Base-by-base conservation (phyloP, 1,140 invertebrate genomes). In the Drosophila bipectinata region DNA sequence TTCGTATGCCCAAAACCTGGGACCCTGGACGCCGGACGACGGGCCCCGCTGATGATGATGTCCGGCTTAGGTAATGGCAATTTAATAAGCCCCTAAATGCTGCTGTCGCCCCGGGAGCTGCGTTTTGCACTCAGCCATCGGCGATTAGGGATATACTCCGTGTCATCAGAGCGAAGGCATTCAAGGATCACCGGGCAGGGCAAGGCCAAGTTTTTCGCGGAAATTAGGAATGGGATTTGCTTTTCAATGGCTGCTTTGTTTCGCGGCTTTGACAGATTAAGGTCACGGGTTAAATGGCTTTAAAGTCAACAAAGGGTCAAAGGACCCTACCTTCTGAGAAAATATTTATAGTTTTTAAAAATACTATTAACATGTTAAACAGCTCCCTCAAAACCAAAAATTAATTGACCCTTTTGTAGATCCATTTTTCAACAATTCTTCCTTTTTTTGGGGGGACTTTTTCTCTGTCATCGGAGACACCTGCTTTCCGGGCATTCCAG, bases 51-150 rank as follows among this genome's bases (percentile, higher is more conserved):
- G 77, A 21, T 52, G 73, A 64, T 74, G 78, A 77, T 85, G 81
- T 85, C 82, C 82, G 74, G 82, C 82, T 85, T 87, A 87, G 74
- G 82, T 85, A 87, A 85, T 85, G 82, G 82, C 78, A 87, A 85
- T 85, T 85, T 85, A 85, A 85, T 85, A 85, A 85, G 82, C 82
- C 80, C 56, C 82, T 75, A 81, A 85, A 73, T 69, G 66, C 41
- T 48, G 7, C 66, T 69, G 66, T 69, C 63, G 66, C 63, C 66
- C 12, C 41, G 24, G 41, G 66, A 30, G 66, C 63, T 69, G 52
- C 63, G 44, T 64, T 69, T 39, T 80, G 59, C 51, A 34, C 79
- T 59, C 60, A 62, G 24, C 63, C 63, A 69, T 68, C 51, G 66
- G 51, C 66, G 66, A 69, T 69, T 69, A 69, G 66, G 66, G 66